Evolutionary conservation across 1,140 invertebrate species (phyloP).

Genomic region (Ceratina calcarata): DNA sequence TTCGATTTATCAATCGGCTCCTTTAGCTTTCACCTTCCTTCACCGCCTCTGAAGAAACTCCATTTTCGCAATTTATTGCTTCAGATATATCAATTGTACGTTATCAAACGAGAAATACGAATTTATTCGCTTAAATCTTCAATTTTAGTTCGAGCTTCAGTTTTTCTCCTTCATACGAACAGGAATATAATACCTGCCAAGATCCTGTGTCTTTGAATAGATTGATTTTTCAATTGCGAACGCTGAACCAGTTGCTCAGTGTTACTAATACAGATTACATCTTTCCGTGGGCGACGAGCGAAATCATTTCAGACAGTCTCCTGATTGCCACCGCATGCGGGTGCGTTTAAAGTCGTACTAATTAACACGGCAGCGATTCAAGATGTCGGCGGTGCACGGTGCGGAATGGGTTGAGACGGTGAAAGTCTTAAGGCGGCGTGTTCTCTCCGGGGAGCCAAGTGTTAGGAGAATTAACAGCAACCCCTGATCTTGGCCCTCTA

Average conservation of each 20-base stretch:
- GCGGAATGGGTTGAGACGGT: slow-evolving; percentile 64
- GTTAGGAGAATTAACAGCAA: slow-evolving; percentile 79
- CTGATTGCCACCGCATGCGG: slow-evolving; percentile 64
- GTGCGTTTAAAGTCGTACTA: slow-evolving; percentile 75
- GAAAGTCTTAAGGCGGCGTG: slow-evolving; percentile 77
- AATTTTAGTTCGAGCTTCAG: too few species aligned
- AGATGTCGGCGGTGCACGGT: slow-evolving; percentile 64
- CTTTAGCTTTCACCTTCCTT: slow-evolving; percentile 34
- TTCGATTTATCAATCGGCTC: slow-evolving; percentile 74
- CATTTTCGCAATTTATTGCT: slow-evolving; percentile 26
- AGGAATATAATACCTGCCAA: too few species aligned
- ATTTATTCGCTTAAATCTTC: too few species aligned
- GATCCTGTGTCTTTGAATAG: background rate
- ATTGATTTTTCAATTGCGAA: slow-evolving; percentile 27
- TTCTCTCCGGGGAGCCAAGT: slow-evolving; percentile 76
- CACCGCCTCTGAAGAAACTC: slow-evolving; percentile 16
- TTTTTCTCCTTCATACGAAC: too few species aligned
- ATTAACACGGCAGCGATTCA: slow-evolving; percentile 77
- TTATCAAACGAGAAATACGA: background rate
- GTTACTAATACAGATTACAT: slow-evolving; percentile 47
- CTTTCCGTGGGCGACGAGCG: slow-evolving; percentile 37
- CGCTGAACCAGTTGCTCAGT: slow-evolving; percentile 12
- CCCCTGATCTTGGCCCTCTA: slow-evolving; percentile 76
- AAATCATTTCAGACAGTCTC: slow-evolving; percentile 59
- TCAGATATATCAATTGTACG: slow-evolving; percentile 7